A percentile compares a stretch with the other conserved stretches of the same genome.
Conservation (phyloP, 2,797 vertebrate species). For the Anguilla marmorata region DNA sequence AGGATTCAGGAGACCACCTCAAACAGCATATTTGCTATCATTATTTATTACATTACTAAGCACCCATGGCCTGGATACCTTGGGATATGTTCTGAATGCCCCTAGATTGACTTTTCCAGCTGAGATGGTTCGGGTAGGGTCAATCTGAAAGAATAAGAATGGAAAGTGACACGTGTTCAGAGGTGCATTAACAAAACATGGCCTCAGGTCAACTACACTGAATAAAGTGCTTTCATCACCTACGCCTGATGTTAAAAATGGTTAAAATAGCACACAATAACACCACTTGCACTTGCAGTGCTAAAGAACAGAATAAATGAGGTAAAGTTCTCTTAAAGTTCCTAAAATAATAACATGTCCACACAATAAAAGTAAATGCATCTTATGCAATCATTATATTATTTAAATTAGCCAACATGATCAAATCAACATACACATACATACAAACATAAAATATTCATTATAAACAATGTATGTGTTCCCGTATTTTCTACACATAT, state of each 20-base stretch:
- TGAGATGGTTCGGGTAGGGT: conserved; percentile 98
- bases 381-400: not conserved
- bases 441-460: not conserved
- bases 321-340: not conserved
- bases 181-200: not conserved
- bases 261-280: not conserved
- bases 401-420: not conserved
- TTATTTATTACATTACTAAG: not conserved
- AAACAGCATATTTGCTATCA: not conserved
- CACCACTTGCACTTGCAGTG: not conserved
- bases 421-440: not conserved
- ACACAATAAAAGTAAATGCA: not conserved
- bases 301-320: not conserved
- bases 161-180: conserved; percentile 11
- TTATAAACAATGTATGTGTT: too few relatives aligned
- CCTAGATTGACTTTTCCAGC: conserved; percentile 99
- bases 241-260: not conserved
- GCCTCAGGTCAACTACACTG: not conserved
- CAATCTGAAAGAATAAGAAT: conserved; percentile 77
- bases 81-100: conserved; percentile 97
- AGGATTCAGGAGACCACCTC: not conserved
- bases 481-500: too few relatives aligned
- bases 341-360: not conserved
- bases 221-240: not conserved
- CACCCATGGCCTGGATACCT: conserved; percentile 73